These are phyloP conservation scores for Zaprionus inermis DNA, from an alignment of 1,140 invertebrate species.

Conservation along the genomic window DNA sequence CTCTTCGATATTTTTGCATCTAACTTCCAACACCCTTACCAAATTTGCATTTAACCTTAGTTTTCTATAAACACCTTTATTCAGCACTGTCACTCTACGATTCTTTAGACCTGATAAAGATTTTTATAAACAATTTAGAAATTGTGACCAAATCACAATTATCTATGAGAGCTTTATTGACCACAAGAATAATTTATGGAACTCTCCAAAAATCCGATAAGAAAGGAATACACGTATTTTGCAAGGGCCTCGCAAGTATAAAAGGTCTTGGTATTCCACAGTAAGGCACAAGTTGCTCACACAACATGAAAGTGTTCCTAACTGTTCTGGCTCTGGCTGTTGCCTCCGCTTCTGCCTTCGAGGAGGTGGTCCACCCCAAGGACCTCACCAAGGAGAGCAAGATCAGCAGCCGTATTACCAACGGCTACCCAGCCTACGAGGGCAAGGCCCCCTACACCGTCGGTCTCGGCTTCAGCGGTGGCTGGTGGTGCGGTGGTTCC, in stretches of 20 bases:
- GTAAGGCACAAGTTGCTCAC: neutral
- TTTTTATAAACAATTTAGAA: neutral
- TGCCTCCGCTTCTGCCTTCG: too few species aligned
- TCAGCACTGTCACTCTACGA: neutral
- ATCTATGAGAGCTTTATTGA: slow-evolving; percentile 1
- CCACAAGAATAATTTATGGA: neutral
- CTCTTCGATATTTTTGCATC: too few species aligned
- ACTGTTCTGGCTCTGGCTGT: too few species aligned
- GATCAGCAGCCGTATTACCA: too few species aligned
- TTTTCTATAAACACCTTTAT: neutral
- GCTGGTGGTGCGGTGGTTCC: too few species aligned
- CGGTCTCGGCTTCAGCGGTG: too few species aligned
- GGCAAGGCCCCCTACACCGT: too few species aligned
- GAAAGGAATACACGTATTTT: neutral
- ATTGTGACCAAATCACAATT: neutral
- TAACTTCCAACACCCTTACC: too few species aligned
- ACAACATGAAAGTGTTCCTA: neutral
- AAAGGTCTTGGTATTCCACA: neutral
- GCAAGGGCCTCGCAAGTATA: neutral
- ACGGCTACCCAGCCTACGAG: too few species aligned
- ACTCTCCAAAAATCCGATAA: neutral
- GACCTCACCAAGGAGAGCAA: too few species aligned
- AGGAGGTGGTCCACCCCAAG: too few species aligned
- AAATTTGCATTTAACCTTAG: too few species aligned
- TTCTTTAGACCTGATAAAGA: neutral